phyloP scores from a whole-genome alignment of 2,113 vertebrate species.

The Micromys minutus region DNA sequence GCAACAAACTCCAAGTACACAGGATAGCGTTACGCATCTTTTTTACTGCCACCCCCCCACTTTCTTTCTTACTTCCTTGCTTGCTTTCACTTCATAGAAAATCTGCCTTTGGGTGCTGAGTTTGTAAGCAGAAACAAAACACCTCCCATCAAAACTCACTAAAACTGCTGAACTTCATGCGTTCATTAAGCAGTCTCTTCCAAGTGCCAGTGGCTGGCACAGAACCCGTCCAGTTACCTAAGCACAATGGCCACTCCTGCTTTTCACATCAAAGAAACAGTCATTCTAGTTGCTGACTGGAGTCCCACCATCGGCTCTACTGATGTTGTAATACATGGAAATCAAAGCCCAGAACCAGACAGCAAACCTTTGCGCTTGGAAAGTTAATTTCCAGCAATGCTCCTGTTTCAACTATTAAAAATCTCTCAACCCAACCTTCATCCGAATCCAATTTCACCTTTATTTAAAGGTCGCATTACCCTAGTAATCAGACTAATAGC shows the following conservation, averaged over 20 bases:
- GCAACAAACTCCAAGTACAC: neutral
- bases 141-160: slow-evolving; percentile 41
- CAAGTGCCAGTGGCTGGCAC: slow-evolving; percentile 53
- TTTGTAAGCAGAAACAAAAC: slow-evolving; percentile 56
- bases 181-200: slow-evolving; percentile 62
- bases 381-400: slow-evolving; percentile 6
- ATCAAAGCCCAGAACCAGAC: slow-evolving; percentile 19
- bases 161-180: slow-evolving; percentile 48
- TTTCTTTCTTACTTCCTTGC: neutral
- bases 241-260: slow-evolving; percentile 20
- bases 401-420: slow-evolving; percentile 18
- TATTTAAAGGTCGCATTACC: slow-evolving; percentile 45
- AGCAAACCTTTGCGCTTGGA: neutral
- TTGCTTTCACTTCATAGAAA: slow-evolving; percentile 39
- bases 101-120: slow-evolving; percentile 56
- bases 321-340: neutral
- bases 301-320: neutral
- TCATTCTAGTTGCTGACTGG: neutral
- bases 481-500: slow-evolving; percentile 18
- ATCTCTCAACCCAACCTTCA: neutral
- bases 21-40: neutral
- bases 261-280: slow-evolving; percentile 26
- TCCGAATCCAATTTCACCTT: neutral
- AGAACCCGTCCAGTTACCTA: slow-evolving; percentile 48
- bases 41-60: too few relatives aligned